A percentile compares a stretch with the other conserved stretches of the same genome.
phyloP scores from a whole-genome alignment of 2,113 vertebrate species.

The Clarias gariepinus region DNA sequence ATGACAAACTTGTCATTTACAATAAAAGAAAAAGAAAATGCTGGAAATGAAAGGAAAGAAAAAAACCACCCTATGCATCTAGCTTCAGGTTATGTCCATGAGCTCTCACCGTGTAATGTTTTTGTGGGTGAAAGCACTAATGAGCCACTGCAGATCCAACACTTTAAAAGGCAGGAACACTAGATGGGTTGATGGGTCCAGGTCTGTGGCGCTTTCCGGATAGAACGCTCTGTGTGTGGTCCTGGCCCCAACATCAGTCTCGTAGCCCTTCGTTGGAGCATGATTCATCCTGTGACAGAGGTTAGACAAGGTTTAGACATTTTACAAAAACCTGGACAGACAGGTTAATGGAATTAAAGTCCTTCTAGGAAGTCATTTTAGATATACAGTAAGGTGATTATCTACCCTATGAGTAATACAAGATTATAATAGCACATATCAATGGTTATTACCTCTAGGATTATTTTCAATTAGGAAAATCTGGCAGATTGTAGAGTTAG shows the following conservation, averaged over 20 bases:
- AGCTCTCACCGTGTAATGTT: conserved; percentile 85
- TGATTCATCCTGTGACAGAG: conserved; percentile 83
- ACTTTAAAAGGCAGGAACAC: conserved; percentile 92
- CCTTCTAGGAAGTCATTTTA: not conserved
- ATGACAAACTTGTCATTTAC: not conserved
- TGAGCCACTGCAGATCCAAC: conserved; percentile 86
- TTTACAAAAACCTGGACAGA: not conserved
- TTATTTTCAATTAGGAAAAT: no score
- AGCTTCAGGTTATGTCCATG: not conserved
- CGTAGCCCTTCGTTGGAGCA: conserved; percentile 81
- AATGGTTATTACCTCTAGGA: no score
- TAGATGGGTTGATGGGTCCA: conserved; percentile 81
- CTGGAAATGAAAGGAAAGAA: not conserved
- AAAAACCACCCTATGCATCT: not conserved
- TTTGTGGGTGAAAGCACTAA: conserved; percentile 85
- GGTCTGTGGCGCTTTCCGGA: conserved; percentile 87
- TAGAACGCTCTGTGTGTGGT: conserved; percentile 94
- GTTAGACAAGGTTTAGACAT: not conserved
- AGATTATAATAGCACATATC: no score
- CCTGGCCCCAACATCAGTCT: conserved; percentile 83
- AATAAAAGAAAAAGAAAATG: not conserved
- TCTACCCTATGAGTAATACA: no score
- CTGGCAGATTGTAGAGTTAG: no score
- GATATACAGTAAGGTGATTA: not conserved
- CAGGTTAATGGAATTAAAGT: not conserved